These are phyloP conservation scores for Microcebus griseorufus DNA, from an alignment of 2,113 vertebrate species.

Conservation along the genomic window DNA sequence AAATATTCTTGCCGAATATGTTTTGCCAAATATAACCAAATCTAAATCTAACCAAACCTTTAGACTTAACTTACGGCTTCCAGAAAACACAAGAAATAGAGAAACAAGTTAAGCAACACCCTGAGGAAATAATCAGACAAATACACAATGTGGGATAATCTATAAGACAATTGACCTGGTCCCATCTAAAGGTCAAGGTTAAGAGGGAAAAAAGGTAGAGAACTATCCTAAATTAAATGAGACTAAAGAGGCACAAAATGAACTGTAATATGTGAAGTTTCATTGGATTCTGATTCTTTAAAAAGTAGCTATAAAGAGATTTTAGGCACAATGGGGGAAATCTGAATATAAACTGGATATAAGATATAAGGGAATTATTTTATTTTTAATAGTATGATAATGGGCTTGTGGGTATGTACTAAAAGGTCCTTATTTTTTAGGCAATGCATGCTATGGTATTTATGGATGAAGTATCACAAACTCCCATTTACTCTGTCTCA, in stretches of 20 bases:
- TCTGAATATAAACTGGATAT: conserved; percentile 31
- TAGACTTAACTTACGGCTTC: conserved; percentile 12
- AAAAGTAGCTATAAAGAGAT: neutral
- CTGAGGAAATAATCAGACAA: conserved; percentile 43
- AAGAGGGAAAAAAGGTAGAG: neutral
- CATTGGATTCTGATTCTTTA: conserved; percentile 1
- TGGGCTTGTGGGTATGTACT: neutral
- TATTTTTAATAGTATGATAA: conserved; percentile 41
- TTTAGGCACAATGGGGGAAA: conserved; percentile 13
- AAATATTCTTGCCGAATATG: conserved; percentile 7
- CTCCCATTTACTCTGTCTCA: conserved; percentile 18
- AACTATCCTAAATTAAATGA: conserved; percentile 49
- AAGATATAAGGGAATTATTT: neutral
- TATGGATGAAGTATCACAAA: neutral
- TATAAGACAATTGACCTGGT: conserved; percentile 2
- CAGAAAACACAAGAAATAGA: conserved; percentile 18
- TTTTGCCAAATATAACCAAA: conserved; percentile 7
- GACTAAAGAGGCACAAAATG: neutral
- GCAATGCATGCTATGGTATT: neutral
- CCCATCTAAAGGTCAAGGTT: conserved; percentile 1
- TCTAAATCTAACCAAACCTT: neutral
- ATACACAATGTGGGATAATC: neutral
- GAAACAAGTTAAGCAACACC: conserved; percentile 24
- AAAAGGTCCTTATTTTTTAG: conserved; percentile 9
- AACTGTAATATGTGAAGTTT: neutral